Conservation (phyloP, 2,113 vertebrate species). For the Phyllopteryx taeniolatus region DNA sequence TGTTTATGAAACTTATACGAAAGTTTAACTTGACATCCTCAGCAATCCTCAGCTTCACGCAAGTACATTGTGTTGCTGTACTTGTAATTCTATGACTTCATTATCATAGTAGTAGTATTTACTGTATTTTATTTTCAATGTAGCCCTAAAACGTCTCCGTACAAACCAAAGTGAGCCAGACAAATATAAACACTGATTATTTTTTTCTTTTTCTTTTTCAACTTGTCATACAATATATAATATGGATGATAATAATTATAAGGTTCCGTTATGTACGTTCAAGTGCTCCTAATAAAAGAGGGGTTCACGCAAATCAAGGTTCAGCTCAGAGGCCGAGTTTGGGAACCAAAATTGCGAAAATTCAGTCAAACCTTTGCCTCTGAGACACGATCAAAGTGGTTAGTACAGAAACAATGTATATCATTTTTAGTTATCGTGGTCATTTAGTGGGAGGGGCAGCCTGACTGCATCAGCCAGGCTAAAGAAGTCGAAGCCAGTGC, state of each 20-base stretch:
- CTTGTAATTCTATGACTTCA: neutral
- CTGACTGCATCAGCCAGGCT: slow-evolving; percentile 31
- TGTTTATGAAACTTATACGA: neutral
- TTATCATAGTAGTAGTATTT: neutral
- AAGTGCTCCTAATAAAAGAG: slow-evolving; percentile 75
- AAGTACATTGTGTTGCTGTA: neutral
- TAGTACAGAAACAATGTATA: slow-evolving; percentile 47
- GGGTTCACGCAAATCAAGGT: slow-evolving; percentile 71
- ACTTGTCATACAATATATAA: slow-evolving; percentile 67
- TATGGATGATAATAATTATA: slow-evolving; percentile 68
- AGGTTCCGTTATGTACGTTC: slow-evolving; percentile 66
- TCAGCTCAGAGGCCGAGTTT: slow-evolving; percentile 62
- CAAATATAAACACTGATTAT: slow-evolving; percentile 73
- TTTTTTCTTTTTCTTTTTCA: slow-evolving; percentile 20
- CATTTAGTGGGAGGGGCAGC: slow-evolving; percentile 20
- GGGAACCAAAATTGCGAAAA: slow-evolving; percentile 54
- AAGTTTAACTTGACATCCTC: neutral
- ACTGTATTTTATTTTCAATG: neutral
- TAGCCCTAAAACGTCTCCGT: neutral
- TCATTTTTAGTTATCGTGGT: neutral
- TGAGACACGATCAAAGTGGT: slow-evolving; percentile 71
- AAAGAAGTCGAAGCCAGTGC: slow-evolving; percentile 37
- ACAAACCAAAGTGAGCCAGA: slow-evolving; percentile 53
- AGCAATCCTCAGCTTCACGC: neutral
- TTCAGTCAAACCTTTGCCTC: slow-evolving; percentile 71